phyloP scores from a whole-genome alignment of 2,888 invertebrate species.

The Anodontia alba region DNA sequence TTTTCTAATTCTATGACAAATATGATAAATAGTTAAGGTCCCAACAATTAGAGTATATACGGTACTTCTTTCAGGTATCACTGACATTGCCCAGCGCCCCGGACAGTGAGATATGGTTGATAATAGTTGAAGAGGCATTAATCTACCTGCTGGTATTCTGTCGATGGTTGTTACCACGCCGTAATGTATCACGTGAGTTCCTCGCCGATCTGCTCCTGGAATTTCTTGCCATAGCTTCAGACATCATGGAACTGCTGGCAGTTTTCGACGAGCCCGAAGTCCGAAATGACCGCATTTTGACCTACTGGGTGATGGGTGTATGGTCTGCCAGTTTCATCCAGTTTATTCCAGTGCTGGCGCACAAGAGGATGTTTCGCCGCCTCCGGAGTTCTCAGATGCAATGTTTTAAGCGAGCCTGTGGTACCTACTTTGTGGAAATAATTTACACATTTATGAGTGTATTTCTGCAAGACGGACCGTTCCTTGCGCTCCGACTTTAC shows the following conservation, averaged over 20 bases:
- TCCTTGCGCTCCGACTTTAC: slow-evolving; percentile 86
- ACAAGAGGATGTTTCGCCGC: slow-evolving; percentile 48
- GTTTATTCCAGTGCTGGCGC: slow-evolving; percentile 79
- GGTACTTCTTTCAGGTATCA: background rate
- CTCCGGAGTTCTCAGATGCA: slow-evolving; percentile 29
- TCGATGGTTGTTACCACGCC: slow-evolving; percentile 65
- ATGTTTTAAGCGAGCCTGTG: slow-evolving; percentile 36
- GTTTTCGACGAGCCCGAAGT: slow-evolving; percentile 72
- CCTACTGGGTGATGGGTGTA: slow-evolving; percentile 76
- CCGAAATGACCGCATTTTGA: slow-evolving; percentile 75
- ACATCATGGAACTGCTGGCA: slow-evolving; percentile 75
- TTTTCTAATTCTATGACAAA: too few species aligned
- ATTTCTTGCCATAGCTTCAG: slow-evolving; percentile 83
- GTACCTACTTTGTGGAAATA: slow-evolving; percentile 55
- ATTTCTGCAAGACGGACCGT: slow-evolving; percentile 74
- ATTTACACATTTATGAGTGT: slow-evolving; percentile 59
- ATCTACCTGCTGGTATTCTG: slow-evolving; percentile 63
- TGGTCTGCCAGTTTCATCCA: slow-evolving; percentile 83
- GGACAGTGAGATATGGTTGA: slow-evolving; percentile 58
- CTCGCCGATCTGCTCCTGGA: slow-evolving; percentile 80
- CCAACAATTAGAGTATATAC: too few species aligned
- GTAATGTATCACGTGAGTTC: slow-evolving; percentile 78
- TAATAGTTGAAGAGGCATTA: slow-evolving; percentile 65
- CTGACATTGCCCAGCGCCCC: background rate
- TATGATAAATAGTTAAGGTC: too few species aligned